phyloP scores from a whole-genome alignment of 2,113 vertebrate species.

The Jaculus jaculus region DNA sequence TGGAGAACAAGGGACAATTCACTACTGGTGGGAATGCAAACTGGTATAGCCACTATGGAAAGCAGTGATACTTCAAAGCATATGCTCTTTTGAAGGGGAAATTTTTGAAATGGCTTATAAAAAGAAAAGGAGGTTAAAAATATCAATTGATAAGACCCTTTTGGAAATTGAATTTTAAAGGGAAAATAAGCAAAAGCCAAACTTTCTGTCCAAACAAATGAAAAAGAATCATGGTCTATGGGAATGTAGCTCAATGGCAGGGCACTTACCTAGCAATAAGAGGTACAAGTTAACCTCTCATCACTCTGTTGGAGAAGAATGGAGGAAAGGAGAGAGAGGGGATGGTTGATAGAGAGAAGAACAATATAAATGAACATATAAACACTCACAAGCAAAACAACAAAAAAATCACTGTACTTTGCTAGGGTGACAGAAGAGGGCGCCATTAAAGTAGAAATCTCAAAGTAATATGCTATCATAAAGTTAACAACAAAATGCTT shows the following conservation, averaged over 20 bases:
- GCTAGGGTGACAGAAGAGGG: slow-evolving; percentile 72
- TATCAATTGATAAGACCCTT: neutral
- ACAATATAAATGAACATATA: slow-evolving; percentile 2
- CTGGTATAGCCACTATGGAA: neutral
- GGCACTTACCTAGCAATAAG: neutral
- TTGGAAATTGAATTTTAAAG: neutral
- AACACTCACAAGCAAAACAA: neutral
- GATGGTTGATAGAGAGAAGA: neutral
- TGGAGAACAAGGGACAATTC: neutral
- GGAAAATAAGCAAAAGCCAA: neutral
- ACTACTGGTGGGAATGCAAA: neutral
- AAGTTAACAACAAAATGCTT: slow-evolving; percentile 40
- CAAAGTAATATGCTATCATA: neutral
- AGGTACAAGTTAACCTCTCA: neutral
- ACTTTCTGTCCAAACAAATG: neutral
- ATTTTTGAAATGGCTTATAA: slow-evolving; percentile 7
- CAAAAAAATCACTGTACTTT: slow-evolving; percentile 35
- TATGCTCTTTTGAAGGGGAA: neutral
- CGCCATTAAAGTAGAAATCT: slow-evolving; percentile 74
- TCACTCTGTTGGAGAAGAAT: neutral
- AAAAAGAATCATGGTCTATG: neutral
- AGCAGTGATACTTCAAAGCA: neutral
- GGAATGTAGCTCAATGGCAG: neutral
- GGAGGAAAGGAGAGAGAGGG: neutral
- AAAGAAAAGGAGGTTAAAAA: neutral